Evolutionary conservation across 2,797 vertebrate genomes (phyloP).

Genomic region (Protonibea diacanthus): DNA sequence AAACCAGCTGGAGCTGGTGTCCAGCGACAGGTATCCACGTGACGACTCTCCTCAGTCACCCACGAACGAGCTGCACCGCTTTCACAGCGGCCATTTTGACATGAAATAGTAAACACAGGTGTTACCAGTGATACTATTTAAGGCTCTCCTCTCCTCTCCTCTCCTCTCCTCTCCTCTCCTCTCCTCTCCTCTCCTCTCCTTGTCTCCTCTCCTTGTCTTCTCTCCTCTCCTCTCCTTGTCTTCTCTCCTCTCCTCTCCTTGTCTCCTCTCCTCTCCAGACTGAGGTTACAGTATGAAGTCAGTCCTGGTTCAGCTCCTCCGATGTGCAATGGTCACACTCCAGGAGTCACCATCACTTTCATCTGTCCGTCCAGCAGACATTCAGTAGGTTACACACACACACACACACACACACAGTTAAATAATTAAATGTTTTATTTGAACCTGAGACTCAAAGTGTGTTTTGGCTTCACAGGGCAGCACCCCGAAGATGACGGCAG

Average conservation of each 20-base stretch:
- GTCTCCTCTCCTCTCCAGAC: constrained; percentile 72
- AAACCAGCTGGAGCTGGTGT: constrained; percentile 81
- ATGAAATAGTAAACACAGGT: too few species aligned
- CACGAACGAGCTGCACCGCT: too few species aligned
- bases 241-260: not conserved
- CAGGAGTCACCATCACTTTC: constrained; percentile 92
- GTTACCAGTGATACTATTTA: too few species aligned
- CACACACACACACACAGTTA: not conserved
- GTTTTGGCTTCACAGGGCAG: constrained; percentile 83
- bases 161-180: too few species aligned
- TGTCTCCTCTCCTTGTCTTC: rapidly evolving
- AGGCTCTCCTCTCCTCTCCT: too few species aligned
- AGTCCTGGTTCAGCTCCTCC: constrained; percentile 58
- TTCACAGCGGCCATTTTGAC: too few species aligned
- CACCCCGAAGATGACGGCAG: constrained; percentile 90
- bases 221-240: too few species aligned
- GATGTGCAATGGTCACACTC: constrained; percentile 88
- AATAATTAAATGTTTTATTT: too few species aligned
- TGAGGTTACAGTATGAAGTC: constrained; percentile 87
- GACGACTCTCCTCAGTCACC: too few species aligned
- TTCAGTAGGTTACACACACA: constrained; percentile 76
- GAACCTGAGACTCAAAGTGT: not conserved
- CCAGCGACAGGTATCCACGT: constrained; percentile 88
- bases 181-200: not conserved
- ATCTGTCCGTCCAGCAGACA: constrained; percentile 92